Conservation (phyloP, 2,797 vertebrate species). For the Apogon hyalosoma region DNA sequence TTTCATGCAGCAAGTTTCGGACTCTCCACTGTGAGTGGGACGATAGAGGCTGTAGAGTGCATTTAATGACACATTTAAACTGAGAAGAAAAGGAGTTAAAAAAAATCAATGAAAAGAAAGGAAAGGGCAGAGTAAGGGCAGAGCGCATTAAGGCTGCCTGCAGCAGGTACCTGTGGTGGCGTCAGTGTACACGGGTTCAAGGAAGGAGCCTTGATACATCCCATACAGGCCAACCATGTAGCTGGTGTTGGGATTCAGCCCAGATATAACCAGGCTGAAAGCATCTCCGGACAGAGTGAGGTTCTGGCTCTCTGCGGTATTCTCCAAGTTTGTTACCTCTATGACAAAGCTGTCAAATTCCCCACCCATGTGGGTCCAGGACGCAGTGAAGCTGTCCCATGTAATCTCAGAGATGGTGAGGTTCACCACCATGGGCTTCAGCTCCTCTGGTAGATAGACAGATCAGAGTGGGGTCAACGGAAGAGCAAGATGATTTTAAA, state of each 20-base stretch:
- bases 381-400: constrained; percentile 90
- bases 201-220: constrained; percentile 84
- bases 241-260: constrained; percentile 86
- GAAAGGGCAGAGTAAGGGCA: constrained; percentile 15
- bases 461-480: constrained; percentile 74
- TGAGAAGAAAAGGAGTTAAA: constrained; percentile 35
- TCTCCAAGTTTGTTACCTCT: constrained; percentile 90
- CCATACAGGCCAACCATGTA: constrained; percentile 90
- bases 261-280: constrained; percentile 81
- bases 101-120: constrained; percentile 13
- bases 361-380: constrained; percentile 87
- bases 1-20: constrained; percentile 65
- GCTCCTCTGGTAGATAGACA: constrained; percentile 89
- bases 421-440: constrained; percentile 83
- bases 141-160: constrained; percentile 43
- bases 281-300: constrained; percentile 87
- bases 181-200: constrained; percentile 86
- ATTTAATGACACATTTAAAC: constrained; percentile 40
- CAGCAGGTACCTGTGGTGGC: constrained; percentile 90
- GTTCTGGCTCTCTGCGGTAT: constrained; percentile 79
- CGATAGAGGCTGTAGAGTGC: constrained; percentile 15
- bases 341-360: constrained; percentile 92
- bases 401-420: constrained; percentile 85
- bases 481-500: constrained; percentile 32
- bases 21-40: constrained; percentile 37